Evolutionary conservation across 2,113 vertebrate species (phyloP).

Genomic region (Empidonax alnorum): DNA sequence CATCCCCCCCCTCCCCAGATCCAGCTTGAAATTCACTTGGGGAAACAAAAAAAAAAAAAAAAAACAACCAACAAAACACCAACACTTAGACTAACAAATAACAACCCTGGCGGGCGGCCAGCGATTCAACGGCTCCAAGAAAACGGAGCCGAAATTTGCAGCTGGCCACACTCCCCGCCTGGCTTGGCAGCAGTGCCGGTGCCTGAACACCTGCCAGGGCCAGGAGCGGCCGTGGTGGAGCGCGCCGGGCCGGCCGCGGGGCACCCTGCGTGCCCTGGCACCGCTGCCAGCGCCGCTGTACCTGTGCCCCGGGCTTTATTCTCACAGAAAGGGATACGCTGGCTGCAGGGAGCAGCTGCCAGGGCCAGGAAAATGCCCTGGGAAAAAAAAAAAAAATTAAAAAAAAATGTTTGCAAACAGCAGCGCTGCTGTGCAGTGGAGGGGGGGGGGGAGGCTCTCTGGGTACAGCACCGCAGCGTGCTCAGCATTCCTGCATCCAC

Average conservation of each 20-base stretch:
- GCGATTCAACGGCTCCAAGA: conserved; percentile 51
- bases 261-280: not conserved
- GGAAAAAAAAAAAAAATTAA: not conserved
- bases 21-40: conserved; percentile 51
- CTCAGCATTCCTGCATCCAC: accelerated
- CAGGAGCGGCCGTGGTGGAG: not conserved
- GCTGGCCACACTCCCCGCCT: conserved; percentile 44
- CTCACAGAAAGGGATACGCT: not conserved
- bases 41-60: not conserved
- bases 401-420: conserved; percentile 17
- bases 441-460: no score
- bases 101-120: conserved; percentile 24
- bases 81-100: conserved; percentile 36
- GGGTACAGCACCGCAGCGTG: accelerated
- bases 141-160: conserved; percentile 26
- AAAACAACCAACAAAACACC: no score
- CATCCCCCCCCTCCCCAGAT: no score
- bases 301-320: not conserved
- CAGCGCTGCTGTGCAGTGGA: not conserved
- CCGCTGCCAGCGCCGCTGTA: not conserved
- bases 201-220: conserved; percentile 45
- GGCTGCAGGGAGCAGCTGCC: not conserved
- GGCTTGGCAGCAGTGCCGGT: not conserved
- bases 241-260: not conserved
- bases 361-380: not conserved